Base-by-base conservation (phyloP, 1,140 invertebrate species). In the Choristoneura fumiferana region DNA sequence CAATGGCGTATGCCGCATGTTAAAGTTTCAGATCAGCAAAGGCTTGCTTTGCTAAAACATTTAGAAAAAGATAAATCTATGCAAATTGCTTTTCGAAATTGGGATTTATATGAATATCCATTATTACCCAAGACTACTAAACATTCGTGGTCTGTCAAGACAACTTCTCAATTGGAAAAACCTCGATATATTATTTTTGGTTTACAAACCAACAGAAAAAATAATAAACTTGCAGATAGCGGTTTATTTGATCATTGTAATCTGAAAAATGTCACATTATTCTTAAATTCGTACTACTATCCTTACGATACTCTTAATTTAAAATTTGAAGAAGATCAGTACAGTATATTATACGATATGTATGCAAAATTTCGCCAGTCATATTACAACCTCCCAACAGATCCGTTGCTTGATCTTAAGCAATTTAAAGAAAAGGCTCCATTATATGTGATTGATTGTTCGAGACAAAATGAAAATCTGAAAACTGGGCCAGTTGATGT, bases 91-190 rank as follows among this genome's bases (percentile, higher is more conserved):
- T 85, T 80, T 58, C 66, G 77, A 15, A 63, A 61, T 0, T 84
- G 83, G 81, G 73, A 84, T 57, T 43, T 85, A 12, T 76, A 81
- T 63, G 74, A 85, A 53, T 81, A 81, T 76, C 73, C 78, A 37
- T 8, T 63, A 6, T 39, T 87, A 14, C 72, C 82, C 5, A 33
- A 33, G 10, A 65, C 70, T 0, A 62, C 55, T 8, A 67, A 71
- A 39, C 67, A 71, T 61, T 54, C 63, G 1, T 81, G 80, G 78
- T 57, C 69, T 1, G 64, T 84, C 0, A 79, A 76, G 67, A 78
- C 69, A 9, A 40, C 62, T 29, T 62, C 56, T 8, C 69, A 74
- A 49, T 13, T 76, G 5, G 68, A 76, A 67, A 74, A 71, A 57
- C 75, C 77, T 10, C 59, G 75, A 56, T 78, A 62, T 63, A 49